phyloP scores from a whole-genome alignment of 2,113 vertebrate genomes.

The Malurus elegans region DNA sequence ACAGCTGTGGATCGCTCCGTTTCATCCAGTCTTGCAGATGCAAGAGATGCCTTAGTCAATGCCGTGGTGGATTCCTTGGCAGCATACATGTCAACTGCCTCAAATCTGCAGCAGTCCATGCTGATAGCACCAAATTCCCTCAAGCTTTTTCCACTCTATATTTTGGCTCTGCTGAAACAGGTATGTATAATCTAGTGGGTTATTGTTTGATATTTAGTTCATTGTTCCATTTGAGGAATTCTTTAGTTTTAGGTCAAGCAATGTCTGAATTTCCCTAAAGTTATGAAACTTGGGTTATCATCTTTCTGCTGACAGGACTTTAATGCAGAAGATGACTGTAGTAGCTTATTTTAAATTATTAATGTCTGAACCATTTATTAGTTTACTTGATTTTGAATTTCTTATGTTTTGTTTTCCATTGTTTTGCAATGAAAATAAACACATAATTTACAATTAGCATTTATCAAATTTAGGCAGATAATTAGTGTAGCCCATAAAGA shows the following conservation, averaged over 20 bases:
- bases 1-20: conserved; percentile 92
- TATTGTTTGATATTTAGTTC: neutral
- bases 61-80: conserved; percentile 87
- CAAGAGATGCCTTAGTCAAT: conserved; percentile 92
- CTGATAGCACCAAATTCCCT: conserved; percentile 84
- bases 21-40: conserved; percentile 88
- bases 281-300: neutral
- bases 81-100: conserved; percentile 84
- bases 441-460: neutral
- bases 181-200: conserved; percentile 51
- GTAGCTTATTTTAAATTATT: neutral
- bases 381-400: neutral
- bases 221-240: neutral
- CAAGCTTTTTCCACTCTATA: conserved; percentile 89
- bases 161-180: conserved; percentile 94
- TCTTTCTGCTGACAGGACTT: neutral
- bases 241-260: neutral
- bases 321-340: neutral
- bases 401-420: neutral
- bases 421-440: neutral
- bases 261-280: neutral
- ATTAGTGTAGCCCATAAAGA: neutral
- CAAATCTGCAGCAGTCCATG: conserved; percentile 84
- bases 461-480: neutral
- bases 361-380: neutral